These are phyloP conservation scores for Stegodyphus mimosarum DNA, from an alignment of 1,140 invertebrate genomes.

Conservation along the genomic window DNA sequence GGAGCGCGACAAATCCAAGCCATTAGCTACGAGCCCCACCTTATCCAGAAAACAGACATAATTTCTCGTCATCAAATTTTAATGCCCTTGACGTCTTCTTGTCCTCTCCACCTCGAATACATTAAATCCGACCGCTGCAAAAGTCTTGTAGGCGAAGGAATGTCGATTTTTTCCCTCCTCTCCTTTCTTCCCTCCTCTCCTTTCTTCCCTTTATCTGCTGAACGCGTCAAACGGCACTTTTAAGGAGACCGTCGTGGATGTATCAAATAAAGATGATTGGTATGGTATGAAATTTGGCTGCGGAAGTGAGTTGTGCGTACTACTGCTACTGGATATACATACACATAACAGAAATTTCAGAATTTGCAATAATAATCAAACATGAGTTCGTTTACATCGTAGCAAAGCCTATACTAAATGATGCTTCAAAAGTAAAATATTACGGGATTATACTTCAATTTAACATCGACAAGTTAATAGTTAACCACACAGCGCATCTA, in stretches of 20 bases:
- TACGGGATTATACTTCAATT: too few species aligned
- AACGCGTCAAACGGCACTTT: background rate
- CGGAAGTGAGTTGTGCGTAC: too few species aligned
- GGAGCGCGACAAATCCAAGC: slow-evolving; percentile 56
- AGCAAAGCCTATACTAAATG: too few species aligned
- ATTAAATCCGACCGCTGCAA: slow-evolving; percentile 45
- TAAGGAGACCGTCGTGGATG: background rate
- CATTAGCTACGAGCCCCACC: slow-evolving; percentile 46
- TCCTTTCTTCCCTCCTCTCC: background rate
- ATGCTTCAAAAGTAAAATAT: too few species aligned
- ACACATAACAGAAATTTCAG: too few species aligned
- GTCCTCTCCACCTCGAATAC: background rate
- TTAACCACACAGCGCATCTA: too few species aligned
- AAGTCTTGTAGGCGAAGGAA: slow-evolving; percentile 26
- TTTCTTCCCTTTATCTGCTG: background rate
- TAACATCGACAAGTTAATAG: too few species aligned
- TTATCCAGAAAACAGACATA: slow-evolving; percentile 57
- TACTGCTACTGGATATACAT: too few species aligned
- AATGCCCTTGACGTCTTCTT: slow-evolving; percentile 11
- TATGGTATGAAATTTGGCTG: too few species aligned
- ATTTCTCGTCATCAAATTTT: slow-evolving; percentile 58
- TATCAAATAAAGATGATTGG: too few species aligned
- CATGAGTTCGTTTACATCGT: too few species aligned
- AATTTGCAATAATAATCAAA: too few species aligned
- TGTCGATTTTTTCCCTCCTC: background rate